Conservation (phyloP, 2,113 vertebrate genomes). For the Telmatochromis brachygnathus region DNA sequence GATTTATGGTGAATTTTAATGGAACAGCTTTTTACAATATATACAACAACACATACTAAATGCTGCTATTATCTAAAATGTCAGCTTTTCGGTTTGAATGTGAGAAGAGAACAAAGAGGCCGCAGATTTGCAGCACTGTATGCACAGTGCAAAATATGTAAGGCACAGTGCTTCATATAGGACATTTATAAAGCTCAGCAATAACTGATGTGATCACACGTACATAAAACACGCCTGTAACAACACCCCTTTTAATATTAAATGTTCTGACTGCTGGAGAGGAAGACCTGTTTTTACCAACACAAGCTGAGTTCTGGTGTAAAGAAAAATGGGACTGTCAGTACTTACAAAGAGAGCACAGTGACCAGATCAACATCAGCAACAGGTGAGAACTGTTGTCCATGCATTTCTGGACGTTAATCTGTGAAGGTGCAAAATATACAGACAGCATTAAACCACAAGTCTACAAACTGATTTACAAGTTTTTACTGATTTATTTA, state of each 20-base stretch:
- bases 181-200: neutral
- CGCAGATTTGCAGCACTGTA: neutral
- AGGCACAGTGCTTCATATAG: neutral
- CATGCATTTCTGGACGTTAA: neutral
- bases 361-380: neutral
- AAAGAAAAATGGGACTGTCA: neutral
- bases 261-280: neutral
- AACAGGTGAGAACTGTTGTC: neutral
- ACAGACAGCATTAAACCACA: neutral
- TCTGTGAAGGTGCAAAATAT: neutral
- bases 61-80: neutral
- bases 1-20: slow-evolving; percentile 7
- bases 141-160: neutral
- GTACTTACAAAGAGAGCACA: neutral
- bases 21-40: neutral
- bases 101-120: neutral
- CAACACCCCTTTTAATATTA: neutral
- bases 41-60: neutral
- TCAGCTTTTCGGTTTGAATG: neutral
- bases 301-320: neutral
- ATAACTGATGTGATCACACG: neutral
- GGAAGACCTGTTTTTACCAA: neutral
- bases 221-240: neutral
- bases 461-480: neutral
- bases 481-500: neutral